phyloP scores from a whole-genome alignment of 1,140 invertebrate species.

The Drosophila burlai region DNA sequence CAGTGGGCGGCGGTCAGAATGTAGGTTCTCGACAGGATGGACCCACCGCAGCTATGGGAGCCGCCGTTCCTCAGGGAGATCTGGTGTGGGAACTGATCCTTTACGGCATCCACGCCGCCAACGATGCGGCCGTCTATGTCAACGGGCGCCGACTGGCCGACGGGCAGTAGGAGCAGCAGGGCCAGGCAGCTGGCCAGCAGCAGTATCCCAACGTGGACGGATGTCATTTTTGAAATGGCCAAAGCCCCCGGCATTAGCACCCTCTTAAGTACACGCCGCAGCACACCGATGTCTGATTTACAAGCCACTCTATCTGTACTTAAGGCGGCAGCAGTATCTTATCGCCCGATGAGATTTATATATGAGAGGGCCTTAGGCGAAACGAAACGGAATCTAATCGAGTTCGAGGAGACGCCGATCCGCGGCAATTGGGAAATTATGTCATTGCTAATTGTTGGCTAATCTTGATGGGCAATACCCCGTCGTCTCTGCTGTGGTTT shows the following conservation, averaged over 20 bases:
- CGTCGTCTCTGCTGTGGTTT: background rate
- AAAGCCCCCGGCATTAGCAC: background rate
- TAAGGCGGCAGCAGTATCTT: conserved; percentile 10
- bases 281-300: conserved; percentile 8
- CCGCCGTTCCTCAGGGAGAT: conserved; percentile 83
- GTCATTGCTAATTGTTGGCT: conserved; percentile 36
- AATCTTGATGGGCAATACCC: conserved; percentile 6
- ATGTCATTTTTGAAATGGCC: conserved; percentile 30
- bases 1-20: conserved; percentile 88
- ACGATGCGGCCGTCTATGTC: conserved; percentile 77
- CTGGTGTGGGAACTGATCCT: conserved; percentile 86
- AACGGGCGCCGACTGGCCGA: conserved; percentile 36
- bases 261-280: conserved; percentile 14
- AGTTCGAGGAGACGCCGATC: background rate
- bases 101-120: conserved; percentile 84
- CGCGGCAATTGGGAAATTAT: conserved; percentile 10
- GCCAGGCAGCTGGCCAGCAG: conserved; percentile 14
- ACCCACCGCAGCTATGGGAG: conserved; percentile 87
- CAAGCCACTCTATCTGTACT: conserved; percentile 14
- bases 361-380: background rate
- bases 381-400: conserved; percentile 1
- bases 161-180: background rate
- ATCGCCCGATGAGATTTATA: conserved; percentile 16
- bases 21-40: conserved; percentile 86
- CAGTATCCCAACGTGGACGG: conserved; percentile 3